Conservation (phyloP, 1,140 invertebrate species). For the Drosophila tristis region DNA sequence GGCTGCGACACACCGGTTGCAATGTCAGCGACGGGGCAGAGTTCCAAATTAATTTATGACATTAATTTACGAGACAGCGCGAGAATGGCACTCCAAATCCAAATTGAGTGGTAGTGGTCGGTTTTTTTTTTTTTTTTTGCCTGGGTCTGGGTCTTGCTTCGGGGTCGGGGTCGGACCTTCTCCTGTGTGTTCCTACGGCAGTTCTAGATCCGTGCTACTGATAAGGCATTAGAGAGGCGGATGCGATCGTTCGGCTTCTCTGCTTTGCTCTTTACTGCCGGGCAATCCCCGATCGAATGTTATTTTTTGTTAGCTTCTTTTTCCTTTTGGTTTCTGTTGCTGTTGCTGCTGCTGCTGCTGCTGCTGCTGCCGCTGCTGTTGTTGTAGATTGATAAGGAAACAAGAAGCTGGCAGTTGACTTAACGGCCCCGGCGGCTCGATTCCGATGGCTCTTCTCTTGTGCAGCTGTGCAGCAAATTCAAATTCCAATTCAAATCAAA, state of each 20-base stretch:
- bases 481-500: not conserved
- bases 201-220: slow-evolving; percentile 58
- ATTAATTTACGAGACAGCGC: slow-evolving; percentile 79
- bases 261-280: slow-evolving; percentile 24
- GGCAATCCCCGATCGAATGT: slow-evolving; percentile 15
- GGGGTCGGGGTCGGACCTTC: slow-evolving; percentile 30
- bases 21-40: slow-evolving; percentile 40
- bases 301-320: slow-evolving; percentile 6
- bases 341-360: not conserved
- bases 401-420: slow-evolving; percentile 10
- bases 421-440: slow-evolving; percentile 11
- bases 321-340: not conserved
- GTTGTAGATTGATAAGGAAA: slow-evolving; percentile 35
- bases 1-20: slow-evolving; percentile 37
- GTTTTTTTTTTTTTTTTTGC: slow-evolving; percentile 10
- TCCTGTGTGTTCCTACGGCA: slow-evolving; percentile 43
- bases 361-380: slow-evolving; percentile 7
- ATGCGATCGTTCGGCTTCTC: slow-evolving; percentile 39
- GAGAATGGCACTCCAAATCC: slow-evolving; percentile 65
- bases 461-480: not conserved
- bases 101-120: slow-evolving; percentile 67
- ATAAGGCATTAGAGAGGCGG: slow-evolving; percentile 68
- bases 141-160: slow-evolving; percentile 1
- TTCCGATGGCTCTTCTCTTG: not conserved
- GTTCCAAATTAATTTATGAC: slow-evolving; percentile 78